Evolutionary conservation across 2,113 vertebrate species (phyloP).

Genomic region (Nettapus auritus): DNA sequence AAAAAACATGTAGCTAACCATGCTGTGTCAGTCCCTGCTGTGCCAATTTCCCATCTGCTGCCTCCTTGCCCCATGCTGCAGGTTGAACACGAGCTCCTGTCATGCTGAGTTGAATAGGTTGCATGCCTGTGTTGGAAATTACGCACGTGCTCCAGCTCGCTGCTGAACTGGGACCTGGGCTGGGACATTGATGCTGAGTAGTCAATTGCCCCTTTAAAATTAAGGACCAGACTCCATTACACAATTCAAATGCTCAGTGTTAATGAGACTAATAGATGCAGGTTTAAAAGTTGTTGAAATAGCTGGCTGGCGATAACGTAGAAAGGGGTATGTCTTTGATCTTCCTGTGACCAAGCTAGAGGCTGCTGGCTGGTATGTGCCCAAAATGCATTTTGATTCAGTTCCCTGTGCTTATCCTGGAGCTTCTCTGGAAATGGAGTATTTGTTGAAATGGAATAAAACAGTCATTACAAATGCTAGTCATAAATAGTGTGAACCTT

Average conservation of each 20-base stretch:
- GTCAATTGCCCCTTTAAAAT: background rate
- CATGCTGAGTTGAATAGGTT: background rate
- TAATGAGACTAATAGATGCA: background rate
- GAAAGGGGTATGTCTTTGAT: background rate
- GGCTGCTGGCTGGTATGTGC: background rate
- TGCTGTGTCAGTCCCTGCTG: background rate
- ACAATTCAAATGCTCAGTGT: background rate
- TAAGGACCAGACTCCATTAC: background rate
- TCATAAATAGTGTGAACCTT: background rate
- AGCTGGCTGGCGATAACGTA: background rate
- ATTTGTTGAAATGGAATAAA: constrained; percentile 23
- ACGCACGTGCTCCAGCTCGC: background rate
- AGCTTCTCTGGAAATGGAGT: background rate
- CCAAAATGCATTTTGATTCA: background rate
- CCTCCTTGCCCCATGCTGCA: background rate
- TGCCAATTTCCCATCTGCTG: constrained; percentile 34
- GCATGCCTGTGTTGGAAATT: background rate
- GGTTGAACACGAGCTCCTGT: accelerated
- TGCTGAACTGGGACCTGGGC: background rate
- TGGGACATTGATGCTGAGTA: background rate
- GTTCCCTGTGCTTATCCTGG: background rate
- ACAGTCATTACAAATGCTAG: constrained; percentile 33
- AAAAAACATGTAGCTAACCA: background rate
- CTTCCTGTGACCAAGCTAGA: background rate
- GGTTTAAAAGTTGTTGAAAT: background rate